Evolutionary conservation across 1,140 invertebrate species (phyloP).

Genomic region (Uloborus diversus): DNA sequence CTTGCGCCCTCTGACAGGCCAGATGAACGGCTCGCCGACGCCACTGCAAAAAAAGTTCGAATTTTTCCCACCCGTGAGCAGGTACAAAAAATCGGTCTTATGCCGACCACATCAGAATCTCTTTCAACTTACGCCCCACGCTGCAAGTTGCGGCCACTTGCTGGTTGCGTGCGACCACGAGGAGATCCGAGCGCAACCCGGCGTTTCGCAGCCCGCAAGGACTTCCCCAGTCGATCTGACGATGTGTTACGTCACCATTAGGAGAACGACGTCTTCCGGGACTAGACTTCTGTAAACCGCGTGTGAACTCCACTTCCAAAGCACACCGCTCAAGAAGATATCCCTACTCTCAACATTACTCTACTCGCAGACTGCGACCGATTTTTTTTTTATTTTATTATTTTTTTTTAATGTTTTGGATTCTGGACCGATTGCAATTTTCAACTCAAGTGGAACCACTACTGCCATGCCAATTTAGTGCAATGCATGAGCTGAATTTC

Average conservation of each 20-base stretch:
- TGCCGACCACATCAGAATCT: not conserved
- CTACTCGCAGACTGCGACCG: no score
- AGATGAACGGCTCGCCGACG: not conserved
- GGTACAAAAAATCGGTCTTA: not conserved
- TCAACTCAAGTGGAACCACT: no score
- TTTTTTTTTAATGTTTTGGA: no score
- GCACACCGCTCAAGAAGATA: no score
- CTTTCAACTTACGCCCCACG: not conserved
- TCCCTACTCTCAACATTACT: no score
- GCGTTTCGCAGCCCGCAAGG: not conserved
- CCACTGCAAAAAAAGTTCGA: constrained; percentile 2
- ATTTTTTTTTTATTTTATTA: no score
- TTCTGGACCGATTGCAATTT: no score
- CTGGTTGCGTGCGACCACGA: not conserved
- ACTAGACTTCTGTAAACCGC: constrained; percentile 5
- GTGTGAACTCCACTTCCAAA: no score
- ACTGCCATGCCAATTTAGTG: no score
- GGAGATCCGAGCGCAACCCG: not conserved
- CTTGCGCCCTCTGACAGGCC: not conserved
- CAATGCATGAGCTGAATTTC: not conserved
- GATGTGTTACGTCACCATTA: constrained; percentile 1
- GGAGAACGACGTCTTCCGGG: constrained; percentile 9
- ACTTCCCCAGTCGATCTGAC: constrained; percentile 29
- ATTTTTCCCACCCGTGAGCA: not conserved
- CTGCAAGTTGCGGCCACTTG: not conserved